Evolutionary conservation across 2,797 vertebrate species (phyloP), one percentile per base, ranked within the genome.

Genomic region (Nasua narica): DNA sequence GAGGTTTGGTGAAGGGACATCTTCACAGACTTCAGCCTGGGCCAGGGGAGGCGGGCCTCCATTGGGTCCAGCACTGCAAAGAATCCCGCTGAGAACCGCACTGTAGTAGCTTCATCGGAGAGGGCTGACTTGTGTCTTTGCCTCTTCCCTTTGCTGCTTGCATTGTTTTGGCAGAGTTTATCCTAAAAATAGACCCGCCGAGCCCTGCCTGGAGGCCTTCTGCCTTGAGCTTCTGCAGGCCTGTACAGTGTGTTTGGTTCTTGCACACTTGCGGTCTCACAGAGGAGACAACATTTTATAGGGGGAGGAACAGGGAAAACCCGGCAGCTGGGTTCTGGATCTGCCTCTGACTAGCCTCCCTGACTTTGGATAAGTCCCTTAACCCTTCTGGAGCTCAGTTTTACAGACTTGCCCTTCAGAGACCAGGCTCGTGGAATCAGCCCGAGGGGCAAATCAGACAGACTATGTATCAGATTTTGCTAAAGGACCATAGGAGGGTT

Each of bases 171-270:
- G 87, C 79, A 91, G 94, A 65, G 70, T 56, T 65, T 60, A 89
- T 84, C 70, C 97, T 93, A 95, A 96, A 98, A 97, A 90, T 90
- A 97, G 79, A 58, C 21, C 35, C 56, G 37, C n/a, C 0, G 21
- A 83, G 35, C 85, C 90, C 90, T 1, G 7, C 90, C 78, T 69
- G 62, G 84, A 54, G 46, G 69, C 90, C 84, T 95, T 83, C 87
- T 90, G 81, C 70, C 65, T 74, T 3, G 16, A 21, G 76, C 50
- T 90, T 91, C 60, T 88, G 50, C 48, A 82, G 74, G 40, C 32
- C 32, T 86, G 29, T 67, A 29, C 15, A 21, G 58, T 5, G 19
- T 52, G 13, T 52, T 21, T 32, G 40, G 29, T 52, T 87, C 46
- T 86, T 77, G 43, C 72, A 84, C 35, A 60, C 48, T 86, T 58